These are phyloP conservation scores for Hypomecis punctinalis DNA, from an alignment of 2,888 invertebrate genomes.

Conservation along the genomic window DNA sequence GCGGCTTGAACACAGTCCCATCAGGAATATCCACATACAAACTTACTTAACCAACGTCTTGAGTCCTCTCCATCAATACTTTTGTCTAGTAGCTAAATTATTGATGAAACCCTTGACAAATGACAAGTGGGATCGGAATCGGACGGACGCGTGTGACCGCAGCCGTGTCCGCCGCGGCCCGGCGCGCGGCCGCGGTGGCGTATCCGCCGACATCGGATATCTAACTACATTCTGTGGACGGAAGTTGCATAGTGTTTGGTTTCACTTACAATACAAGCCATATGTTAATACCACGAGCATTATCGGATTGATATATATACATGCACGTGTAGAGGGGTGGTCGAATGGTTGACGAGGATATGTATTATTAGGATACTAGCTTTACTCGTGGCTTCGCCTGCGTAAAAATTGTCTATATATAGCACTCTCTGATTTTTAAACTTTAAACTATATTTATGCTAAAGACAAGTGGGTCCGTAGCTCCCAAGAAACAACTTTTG, in stretches of 20 bases:
- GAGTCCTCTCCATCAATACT: neutral
- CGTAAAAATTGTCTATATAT: too few species aligned
- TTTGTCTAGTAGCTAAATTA: neutral
- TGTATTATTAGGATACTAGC: too few species aligned
- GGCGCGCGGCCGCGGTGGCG: constrained; percentile 45
- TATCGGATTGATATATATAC: neutral
- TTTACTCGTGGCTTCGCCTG: too few species aligned
- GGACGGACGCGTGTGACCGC: constrained; percentile 68
- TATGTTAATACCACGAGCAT: neutral
- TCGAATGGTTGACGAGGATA: too few species aligned
- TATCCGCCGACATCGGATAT: constrained; percentile 70
- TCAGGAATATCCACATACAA: too few species aligned
- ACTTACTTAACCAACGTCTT: too few species aligned
- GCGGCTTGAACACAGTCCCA: too few species aligned
- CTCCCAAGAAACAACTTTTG: too few species aligned
- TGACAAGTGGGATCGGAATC: constrained; percentile 38
- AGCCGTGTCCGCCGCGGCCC: constrained; percentile 46
- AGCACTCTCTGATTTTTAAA: too few species aligned
- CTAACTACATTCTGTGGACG: constrained; percentile 71
- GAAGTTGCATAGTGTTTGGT: constrained; percentile 80
- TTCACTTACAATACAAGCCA: constrained; percentile 67
- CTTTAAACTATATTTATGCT: too few species aligned
- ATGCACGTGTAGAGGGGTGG: too few species aligned
- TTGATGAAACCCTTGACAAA: constrained; percentile 5
- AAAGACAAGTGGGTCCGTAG: too few species aligned